phyloP scores from a whole-genome alignment of 2,888 invertebrate genomes.

The Seira sanloemensis region DNA sequence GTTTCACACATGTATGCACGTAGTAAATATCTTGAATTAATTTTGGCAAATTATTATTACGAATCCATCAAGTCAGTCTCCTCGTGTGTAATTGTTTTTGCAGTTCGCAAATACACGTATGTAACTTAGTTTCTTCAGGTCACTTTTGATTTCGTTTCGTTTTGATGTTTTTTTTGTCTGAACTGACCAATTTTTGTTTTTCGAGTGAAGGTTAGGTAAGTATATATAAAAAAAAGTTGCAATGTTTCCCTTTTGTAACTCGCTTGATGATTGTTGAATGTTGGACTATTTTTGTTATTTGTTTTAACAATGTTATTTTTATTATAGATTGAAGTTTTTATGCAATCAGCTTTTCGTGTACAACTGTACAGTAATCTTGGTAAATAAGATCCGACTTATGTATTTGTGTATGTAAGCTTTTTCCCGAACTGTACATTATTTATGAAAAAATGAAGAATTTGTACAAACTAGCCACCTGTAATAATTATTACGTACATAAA shows the following conservation, averaged over 20 bases:
- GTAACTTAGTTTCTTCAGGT: too few relatives aligned
- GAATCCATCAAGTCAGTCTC: too few relatives aligned
- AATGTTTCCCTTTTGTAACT: not conserved
- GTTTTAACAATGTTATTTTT: constrained; percentile 29
- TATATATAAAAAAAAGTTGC: not conserved
- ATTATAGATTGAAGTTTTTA: constrained; percentile 39
- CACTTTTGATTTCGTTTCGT: too few relatives aligned
- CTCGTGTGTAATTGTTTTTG: too few relatives aligned
- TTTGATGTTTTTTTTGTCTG: not conserved
- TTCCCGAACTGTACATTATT: constrained; percentile 60
- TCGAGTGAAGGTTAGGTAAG: not conserved
- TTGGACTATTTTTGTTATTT: constrained; percentile 45
- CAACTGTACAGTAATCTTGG: constrained; percentile 21
- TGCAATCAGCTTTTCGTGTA: constrained; percentile 61
- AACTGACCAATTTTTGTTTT: too few relatives aligned
- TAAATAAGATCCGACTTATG: not conserved
- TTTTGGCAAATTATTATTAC: too few relatives aligned
- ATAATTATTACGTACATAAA: constrained; percentile 25
- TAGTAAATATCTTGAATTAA: too few relatives aligned
- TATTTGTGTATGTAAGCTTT: not conserved
- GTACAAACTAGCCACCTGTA: constrained; percentile 65
- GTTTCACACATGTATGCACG: too few relatives aligned
- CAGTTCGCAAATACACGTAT: too few relatives aligned
- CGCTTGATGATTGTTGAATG: constrained; percentile 13
- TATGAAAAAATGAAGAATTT: constrained; percentile 61